These are phyloP conservation scores for Onychostoma macrolepis DNA, from an alignment of 2,113 vertebrate genomes.

Conservation along the genomic window DNA sequence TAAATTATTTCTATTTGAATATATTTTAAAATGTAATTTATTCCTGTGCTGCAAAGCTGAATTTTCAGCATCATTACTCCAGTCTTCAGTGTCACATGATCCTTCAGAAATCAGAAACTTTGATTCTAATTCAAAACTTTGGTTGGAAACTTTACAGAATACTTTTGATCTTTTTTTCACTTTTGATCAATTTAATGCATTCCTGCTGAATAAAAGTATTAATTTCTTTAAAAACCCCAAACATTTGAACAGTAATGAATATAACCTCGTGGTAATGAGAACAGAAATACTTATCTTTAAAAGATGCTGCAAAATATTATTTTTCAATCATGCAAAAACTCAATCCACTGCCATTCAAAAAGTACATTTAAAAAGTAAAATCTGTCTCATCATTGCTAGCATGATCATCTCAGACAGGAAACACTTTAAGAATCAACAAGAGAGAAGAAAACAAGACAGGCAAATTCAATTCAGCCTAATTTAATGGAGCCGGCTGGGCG, in stretches of 20 bases:
- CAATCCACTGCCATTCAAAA: not conserved
- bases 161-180: too few species aligned
- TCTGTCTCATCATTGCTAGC: not conserved
- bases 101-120: not conserved
- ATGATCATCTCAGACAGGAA: constrained; percentile 21
- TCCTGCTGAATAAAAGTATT: not conserved
- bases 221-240: not conserved
- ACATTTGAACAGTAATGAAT: not conserved
- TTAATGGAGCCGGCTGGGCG: constrained; percentile 20
- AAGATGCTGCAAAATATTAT: not conserved
- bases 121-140: too few species aligned
- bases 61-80: not conserved
- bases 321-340: not conserved
- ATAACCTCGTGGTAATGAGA: not conserved
- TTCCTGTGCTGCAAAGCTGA: not conserved
- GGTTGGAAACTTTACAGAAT: not conserved
- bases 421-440: constrained; percentile 22
- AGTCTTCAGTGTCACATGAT: not conserved
- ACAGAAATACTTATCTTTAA: not conserved
- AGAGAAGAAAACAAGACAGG: constrained; percentile 38
- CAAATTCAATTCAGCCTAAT: constrained; percentile 47
- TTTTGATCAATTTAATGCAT: not conserved
- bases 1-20: not conserved
- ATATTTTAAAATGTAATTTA: not conserved
- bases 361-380: not conserved